phyloP scores from a whole-genome alignment of 2,888 invertebrate genomes.

The Philhelius pedissequus region DNA sequence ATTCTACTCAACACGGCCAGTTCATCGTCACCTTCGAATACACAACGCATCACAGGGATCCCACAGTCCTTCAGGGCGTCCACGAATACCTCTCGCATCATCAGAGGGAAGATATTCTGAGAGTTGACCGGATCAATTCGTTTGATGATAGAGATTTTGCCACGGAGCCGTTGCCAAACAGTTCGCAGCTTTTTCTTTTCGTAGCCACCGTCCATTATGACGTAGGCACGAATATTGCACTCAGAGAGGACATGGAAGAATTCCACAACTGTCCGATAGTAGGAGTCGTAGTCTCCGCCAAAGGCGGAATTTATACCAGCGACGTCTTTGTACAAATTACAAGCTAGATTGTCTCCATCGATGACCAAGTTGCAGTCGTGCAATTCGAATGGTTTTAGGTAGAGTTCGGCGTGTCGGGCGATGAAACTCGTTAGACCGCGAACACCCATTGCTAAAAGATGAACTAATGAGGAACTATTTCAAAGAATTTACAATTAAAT shows the following conservation, averaged over 20 bases:
- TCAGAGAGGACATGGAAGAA: constrained; percentile 86
- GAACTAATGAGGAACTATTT: background rate
- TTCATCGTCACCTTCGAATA: constrained; percentile 94
- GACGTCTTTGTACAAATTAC: constrained; percentile 84
- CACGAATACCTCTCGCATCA: constrained; percentile 87
- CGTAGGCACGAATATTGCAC: constrained; percentile 86
- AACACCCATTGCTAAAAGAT: constrained; percentile 85
- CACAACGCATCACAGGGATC: constrained; percentile 85
- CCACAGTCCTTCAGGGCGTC: constrained; percentile 84
- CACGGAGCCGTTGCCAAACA: constrained; percentile 81
- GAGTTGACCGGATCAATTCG: constrained; percentile 81
- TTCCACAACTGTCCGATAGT: constrained; percentile 82
- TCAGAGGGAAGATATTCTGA: constrained; percentile 85
- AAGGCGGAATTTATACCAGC: constrained; percentile 85
- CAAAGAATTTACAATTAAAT: background rate
- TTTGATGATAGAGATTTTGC: constrained; percentile 82
- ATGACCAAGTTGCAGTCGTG: constrained; percentile 86
- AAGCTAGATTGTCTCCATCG: constrained; percentile 89
- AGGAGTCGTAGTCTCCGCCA: constrained; percentile 92
- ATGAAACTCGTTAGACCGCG: constrained; percentile 91
- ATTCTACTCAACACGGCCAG: constrained; percentile 89
- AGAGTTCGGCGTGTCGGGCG: constrained; percentile 82
- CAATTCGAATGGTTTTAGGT: constrained; percentile 83
- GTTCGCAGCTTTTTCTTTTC: constrained; percentile 87
- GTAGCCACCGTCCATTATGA: constrained; percentile 90